These are phyloP conservation scores for Alectoris magna DNA, from an alignment of 2,797 vertebrate species.

Conservation along the genomic window DNA sequence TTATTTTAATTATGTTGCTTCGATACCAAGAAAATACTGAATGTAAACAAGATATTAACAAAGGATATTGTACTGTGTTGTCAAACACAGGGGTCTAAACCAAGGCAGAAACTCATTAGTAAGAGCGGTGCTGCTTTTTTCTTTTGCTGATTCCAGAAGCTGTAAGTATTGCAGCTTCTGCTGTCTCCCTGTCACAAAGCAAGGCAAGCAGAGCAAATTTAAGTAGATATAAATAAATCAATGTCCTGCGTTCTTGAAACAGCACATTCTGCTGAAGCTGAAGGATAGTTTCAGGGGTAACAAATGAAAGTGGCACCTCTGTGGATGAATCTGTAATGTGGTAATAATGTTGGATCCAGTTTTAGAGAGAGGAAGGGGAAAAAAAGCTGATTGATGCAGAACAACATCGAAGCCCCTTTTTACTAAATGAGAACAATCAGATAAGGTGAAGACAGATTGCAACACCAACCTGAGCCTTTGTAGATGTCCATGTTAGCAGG, in stretches of 20 bases:
- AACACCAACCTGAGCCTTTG: conserved; percentile 99
- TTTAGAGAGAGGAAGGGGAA: conserved; percentile 51
- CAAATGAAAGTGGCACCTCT: conserved; percentile 33
- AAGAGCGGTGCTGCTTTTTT: conserved; percentile 29
- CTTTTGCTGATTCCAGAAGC: conserved; percentile 45
- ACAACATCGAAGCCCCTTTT: conserved; percentile 68
- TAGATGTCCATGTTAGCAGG: conserved; percentile 96
- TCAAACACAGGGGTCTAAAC: background rate
- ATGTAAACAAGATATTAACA: background rate
- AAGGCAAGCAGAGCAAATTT: conserved; percentile 61
- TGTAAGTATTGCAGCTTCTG: conserved; percentile 20
- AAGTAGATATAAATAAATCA: conserved; percentile 69
- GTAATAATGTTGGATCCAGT: conserved; percentile 59
- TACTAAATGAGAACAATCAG: conserved; percentile 76
- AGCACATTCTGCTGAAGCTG: conserved; percentile 43
- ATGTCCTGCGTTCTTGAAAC: conserved; percentile 44
- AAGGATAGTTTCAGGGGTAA: conserved; percentile 52
- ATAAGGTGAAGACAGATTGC: conserved; percentile 87
- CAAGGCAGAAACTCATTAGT: conserved; percentile 30
- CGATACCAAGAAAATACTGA: conserved; percentile 3
- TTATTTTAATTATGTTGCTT: background rate
- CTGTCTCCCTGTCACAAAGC: conserved; percentile 59
- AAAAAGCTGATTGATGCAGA: conserved; percentile 64
- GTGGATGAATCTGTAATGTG: conserved; percentile 4
- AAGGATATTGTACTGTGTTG: background rate